phyloP scores from a whole-genome alignment of 2,113 vertebrate species.

The Aptenodytes patagonicus region DNA sequence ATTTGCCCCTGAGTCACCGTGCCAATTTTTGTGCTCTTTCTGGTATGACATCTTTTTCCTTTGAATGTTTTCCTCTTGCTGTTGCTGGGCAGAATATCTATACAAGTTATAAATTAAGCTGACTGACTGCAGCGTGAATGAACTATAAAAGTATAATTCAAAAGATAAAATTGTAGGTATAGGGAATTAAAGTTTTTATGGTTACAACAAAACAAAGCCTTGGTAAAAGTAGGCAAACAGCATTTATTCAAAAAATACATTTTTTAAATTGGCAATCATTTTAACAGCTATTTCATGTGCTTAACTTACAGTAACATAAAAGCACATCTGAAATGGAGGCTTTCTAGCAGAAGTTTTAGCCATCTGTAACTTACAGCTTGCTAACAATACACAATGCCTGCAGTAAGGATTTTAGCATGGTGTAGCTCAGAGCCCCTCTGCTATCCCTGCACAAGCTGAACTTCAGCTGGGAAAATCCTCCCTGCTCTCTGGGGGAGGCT shows the following conservation, averaged over 20 bases:
- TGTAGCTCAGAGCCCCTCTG: not conserved
- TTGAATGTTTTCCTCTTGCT: slow-evolving; percentile 23
- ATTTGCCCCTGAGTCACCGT: not conserved
- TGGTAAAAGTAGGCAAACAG: not conserved
- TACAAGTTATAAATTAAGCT: slow-evolving; percentile 56
- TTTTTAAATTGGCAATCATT: not conserved
- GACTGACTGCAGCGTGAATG: not conserved
- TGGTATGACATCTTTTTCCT: not conserved
- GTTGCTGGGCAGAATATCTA: slow-evolving; percentile 48
- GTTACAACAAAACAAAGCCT: not conserved
- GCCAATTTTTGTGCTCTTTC: not conserved
- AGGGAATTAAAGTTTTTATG: not conserved
- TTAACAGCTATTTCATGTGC: not conserved
- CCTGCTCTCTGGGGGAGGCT: not conserved
- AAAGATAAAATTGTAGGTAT: not conserved
- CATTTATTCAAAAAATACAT: not conserved
- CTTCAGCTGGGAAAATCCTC: not conserved
- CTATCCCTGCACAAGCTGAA: not conserved
- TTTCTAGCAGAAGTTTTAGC: not conserved
- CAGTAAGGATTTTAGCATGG: not conserved
- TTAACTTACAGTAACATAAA: not conserved
- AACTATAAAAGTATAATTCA: not conserved
- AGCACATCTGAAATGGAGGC: not conserved
- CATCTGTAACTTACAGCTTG: not conserved
- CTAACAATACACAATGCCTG: not conserved